Percentiles rank a stretch among this genome's conserved stretches.
Conservation (phyloP, 2,113 vertebrate genomes). For the Daphoenositta chrysoptera region DNA sequence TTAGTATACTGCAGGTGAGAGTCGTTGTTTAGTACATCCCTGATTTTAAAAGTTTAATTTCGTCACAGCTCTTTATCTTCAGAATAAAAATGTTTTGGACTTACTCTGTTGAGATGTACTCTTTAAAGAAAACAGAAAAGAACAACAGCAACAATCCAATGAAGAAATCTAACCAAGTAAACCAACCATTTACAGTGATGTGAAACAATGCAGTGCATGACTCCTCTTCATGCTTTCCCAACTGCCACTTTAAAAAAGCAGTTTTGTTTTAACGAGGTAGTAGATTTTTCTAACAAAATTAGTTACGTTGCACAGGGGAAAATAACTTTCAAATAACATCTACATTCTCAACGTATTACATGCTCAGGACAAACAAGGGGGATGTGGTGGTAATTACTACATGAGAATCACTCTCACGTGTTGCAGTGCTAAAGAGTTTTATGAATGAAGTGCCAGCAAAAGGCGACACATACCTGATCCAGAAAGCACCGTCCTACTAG, state of each 20-base stretch:
- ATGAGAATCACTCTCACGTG: neutral
- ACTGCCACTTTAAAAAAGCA: neutral
- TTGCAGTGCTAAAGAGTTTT: neutral
- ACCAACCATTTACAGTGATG: neutral
- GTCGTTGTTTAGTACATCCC: neutral
- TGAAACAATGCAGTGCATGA: neutral
- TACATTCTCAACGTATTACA: neutral
- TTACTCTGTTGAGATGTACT: neutral
- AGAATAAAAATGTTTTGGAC: neutral
- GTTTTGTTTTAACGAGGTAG: neutral
- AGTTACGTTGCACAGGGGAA: neutral
- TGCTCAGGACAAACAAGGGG: neutral
- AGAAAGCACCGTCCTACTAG: slow-evolving; percentile 91
- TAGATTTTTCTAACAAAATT: neutral
- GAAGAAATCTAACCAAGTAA: neutral
- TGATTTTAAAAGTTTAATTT: neutral
- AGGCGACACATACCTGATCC: slow-evolving; percentile 77
- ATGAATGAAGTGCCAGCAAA: neutral
- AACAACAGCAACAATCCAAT: neutral
- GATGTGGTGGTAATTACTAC: neutral
- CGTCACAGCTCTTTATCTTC: neutral
- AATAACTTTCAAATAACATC: neutral
- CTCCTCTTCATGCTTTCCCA: neutral
- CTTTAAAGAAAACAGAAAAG: neutral
- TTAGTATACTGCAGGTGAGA: neutral